Evolutionary conservation across 2,888 invertebrate species (phyloP).

Genomic region (Bugula neritina): DNA sequence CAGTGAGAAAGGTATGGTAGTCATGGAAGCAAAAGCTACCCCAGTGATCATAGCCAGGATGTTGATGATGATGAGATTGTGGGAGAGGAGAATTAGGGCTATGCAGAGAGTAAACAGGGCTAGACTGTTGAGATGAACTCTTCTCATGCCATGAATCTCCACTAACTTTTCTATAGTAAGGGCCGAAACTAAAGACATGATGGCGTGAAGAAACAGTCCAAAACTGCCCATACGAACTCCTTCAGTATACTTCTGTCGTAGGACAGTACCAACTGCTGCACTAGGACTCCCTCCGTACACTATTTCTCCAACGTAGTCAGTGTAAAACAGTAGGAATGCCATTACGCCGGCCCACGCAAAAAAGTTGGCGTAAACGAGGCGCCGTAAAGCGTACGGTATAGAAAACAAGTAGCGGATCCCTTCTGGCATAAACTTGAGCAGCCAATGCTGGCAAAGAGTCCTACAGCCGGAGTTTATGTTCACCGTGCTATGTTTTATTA

Average conservation of each 20-base stretch:
- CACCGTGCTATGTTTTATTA: no score
- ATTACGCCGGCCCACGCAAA: slow-evolving; percentile 98
- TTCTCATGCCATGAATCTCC: slow-evolving; percentile 57
- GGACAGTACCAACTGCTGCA: slow-evolving; percentile 41
- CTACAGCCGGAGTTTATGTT: no score
- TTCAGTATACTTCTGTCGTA: slow-evolving; percentile 65
- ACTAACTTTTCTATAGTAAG: slow-evolving; percentile 79
- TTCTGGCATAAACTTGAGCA: neutral
- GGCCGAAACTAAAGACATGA: slow-evolving; percentile 65
- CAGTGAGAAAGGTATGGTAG: slow-evolving; percentile 90
- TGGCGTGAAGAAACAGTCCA: slow-evolving; percentile 91
- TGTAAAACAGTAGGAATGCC: slow-evolving; percentile 90
- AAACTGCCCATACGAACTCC: slow-evolving; percentile 92
- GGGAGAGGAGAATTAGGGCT: slow-evolving; percentile 79
- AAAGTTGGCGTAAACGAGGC: slow-evolving; percentile 83
- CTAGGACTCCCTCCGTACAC: slow-evolving; percentile 82
- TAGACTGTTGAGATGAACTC: slow-evolving; percentile 48
- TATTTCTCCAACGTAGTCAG: slow-evolving; percentile 88
- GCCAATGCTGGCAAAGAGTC: neutral
- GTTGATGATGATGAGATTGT: slow-evolving; percentile 77
- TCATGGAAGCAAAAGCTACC: slow-evolving; percentile 91
- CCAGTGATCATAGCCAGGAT: slow-evolving; percentile 76
- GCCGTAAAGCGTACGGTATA: slow-evolving; percentile 77
- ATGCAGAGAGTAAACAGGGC: slow-evolving; percentile 64
- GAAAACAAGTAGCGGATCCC: neutral